A percentile compares a stretch with the other conserved stretches of the same genome.
Conservation (phyloP, 2,888 invertebrate genomes). For the Caenorhabditis angaria region DNA sequence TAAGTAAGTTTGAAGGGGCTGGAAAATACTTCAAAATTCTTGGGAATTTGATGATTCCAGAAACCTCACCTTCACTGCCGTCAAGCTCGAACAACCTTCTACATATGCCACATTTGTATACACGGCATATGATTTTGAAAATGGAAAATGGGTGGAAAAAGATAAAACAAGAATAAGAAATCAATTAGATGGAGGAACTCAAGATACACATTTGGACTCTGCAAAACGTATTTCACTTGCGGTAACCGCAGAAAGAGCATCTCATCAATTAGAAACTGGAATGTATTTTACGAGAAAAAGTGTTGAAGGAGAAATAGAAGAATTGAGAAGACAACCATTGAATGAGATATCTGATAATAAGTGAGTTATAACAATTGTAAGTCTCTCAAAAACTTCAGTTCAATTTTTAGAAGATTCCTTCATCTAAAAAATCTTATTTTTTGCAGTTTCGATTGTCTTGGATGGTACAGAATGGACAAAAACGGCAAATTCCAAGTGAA, state of each 20-base stretch:
- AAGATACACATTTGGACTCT: conserved; percentile 61
- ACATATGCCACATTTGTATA: conserved; percentile 69
- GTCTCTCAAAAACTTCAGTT: too few species aligned
- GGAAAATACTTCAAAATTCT: not conserved
- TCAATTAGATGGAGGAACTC: conserved; percentile 65
- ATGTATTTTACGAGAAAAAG: conserved; percentile 69
- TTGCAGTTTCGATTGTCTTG: conserved; percentile 68
- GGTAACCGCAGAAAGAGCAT: conserved; percentile 61
- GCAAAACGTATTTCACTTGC: conserved; percentile 55
- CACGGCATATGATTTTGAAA: conserved; percentile 61
- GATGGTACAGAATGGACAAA: conserved; percentile 68
- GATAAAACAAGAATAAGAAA: conserved; percentile 62
- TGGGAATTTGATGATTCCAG: conserved; percentile 60
- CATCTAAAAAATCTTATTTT: not conserved
- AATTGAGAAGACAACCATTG: conserved; percentile 60
- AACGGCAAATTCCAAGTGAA: conserved; percentile 61
- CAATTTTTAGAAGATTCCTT: not conserved
- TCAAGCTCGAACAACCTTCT: conserved; percentile 63
- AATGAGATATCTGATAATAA: conserved; percentile 69
- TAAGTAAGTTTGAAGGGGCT: conserved; percentile 18
- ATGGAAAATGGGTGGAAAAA: conserved; percentile 63
- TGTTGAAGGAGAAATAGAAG: conserved; percentile 61
- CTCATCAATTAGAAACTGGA: conserved; percentile 66
- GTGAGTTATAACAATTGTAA: too few species aligned
- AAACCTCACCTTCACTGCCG: conserved; percentile 66